phyloP scores from a whole-genome alignment of 2,888 invertebrate genomes.

The Masnerella sp. region DNA sequence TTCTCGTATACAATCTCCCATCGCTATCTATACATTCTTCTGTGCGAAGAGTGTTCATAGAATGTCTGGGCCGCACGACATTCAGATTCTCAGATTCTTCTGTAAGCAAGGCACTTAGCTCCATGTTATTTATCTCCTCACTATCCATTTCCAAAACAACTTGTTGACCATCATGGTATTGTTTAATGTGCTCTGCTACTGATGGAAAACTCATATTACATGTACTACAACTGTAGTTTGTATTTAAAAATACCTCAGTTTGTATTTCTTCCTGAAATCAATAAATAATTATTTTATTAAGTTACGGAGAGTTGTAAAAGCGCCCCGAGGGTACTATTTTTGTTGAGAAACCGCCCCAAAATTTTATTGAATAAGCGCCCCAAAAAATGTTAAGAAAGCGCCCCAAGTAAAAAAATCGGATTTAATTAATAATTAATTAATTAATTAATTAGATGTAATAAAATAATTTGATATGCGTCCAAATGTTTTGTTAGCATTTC shows the following conservation, averaged over 20 bases:
- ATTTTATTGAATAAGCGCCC: no score
- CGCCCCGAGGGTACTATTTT: no score
- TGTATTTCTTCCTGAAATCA: conserved; percentile 59
- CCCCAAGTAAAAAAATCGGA: no score
- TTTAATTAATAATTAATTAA: no score
- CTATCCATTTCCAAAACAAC: conserved; percentile 82
- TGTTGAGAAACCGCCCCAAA: no score
- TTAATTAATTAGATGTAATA: no score
- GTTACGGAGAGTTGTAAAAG: no score
- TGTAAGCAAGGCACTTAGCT: conserved; percentile 39
- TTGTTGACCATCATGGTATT: conserved; percentile 84
- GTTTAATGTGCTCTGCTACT: conserved; percentile 83
- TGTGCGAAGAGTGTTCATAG: conserved; percentile 77
- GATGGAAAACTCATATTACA: conserved; percentile 83
- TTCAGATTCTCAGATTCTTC: conserved; percentile 55
- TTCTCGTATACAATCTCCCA: conserved; percentile 79
- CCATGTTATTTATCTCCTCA: conserved; percentile 61
- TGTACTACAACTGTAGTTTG: conserved; percentile 82
- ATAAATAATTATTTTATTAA: no score
- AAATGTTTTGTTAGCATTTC: no score
- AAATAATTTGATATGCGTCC: no score
- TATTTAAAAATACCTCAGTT: conserved; percentile 67
- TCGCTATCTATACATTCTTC: conserved; percentile 79
- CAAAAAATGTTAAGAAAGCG: no score
- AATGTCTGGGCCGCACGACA: conserved; percentile 67